Base-by-base conservation (phyloP, 2,797 vertebrate species). In the Diplodus sargus region DNA sequence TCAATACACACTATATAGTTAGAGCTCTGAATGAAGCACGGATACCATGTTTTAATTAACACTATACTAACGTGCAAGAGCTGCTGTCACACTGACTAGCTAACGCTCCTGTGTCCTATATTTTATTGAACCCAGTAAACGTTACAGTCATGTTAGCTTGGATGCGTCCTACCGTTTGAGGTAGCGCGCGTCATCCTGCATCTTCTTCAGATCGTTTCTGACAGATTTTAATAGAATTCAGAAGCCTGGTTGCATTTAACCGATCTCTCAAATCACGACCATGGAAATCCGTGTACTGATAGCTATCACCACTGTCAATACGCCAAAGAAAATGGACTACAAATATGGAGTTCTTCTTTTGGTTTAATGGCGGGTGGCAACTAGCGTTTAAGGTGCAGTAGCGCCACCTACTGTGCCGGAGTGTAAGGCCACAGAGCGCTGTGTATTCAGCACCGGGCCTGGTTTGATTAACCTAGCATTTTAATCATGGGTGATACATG, bases 161-260 rank as follows among this genome's bases (percentile, higher is more conserved):
- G 15, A 8, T 13, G 0, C 13, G 22, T 47, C 86, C 89, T 57
- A 93, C 93, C 93, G 89, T 87, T 91, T 94, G 56, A 92, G 89
- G 74, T 86, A 92, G 48, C 90, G 90, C 34, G 87, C 79, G 51
- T 94, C 92, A 85, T 92, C 92, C 89, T 94, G 92, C 92, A 93
- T 93, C 74, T 86, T 92, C 74, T 49, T 18, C 43, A 17, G 9
- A 17, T 80, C 6, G 17, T 4, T 18, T 4, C 34, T 39, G 45
- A 51, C n/a, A 2, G 13, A 10, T 65, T 59, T 15, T 13, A 9
- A 74, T 28, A 12, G 0, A 52, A 53, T 0, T 14, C 4, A 47
- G 61, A 0, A 39, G 10, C 17, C n/a, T 3, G 2, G 14, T 61
- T 22, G 51, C 61, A 71, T 82, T 18, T 64, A 62, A 54, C 1